Percentiles rank a stretch among this genome's conserved stretches.
phyloP scores from a whole-genome alignment of 2,888 invertebrate genomes.

The Microctonus brassicae region DNA sequence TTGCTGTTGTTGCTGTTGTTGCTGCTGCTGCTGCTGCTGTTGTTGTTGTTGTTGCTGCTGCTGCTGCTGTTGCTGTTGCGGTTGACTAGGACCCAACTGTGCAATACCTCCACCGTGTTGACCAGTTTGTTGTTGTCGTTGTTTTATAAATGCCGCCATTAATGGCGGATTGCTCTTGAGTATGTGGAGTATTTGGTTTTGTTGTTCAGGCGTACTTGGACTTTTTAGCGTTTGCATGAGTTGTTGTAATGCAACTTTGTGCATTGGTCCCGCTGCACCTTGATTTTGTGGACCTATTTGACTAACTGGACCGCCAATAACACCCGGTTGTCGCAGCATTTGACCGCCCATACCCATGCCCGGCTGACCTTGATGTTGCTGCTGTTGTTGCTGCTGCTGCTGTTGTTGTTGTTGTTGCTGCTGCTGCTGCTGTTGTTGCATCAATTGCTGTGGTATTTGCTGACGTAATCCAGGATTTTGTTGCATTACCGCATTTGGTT shows the following conservation, averaged over 20 bases:
- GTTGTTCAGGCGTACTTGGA: conserved; percentile 92
- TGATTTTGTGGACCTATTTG: conserved; percentile 71
- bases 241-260: conserved; percentile 79
- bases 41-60: conserved; percentile 67
- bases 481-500: conserved; percentile 67
- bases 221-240: conserved; percentile 91
- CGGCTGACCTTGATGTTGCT: conserved; percentile 66
- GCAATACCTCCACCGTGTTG: conserved; percentile 62
- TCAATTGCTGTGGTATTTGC: conserved; percentile 65
- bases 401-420: conserved; percentile 67
- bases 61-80: conserved; percentile 64
- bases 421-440: conserved; percentile 71
- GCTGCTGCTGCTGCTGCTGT: conserved; percentile 63
- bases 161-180: conserved; percentile 94
- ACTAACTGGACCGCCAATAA: conserved; percentile 63
- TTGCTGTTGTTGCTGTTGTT: no score
- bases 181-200: conserved; percentile 89
- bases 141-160: conserved; percentile 95
- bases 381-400: conserved; percentile 67
- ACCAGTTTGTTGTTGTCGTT: conserved; percentile 73
- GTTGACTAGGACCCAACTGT: conserved; percentile 63
- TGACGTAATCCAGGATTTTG: conserved; percentile 67
- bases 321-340: conserved; percentile 64
- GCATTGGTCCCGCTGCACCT: conserved; percentile 69
- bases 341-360: conserved; percentile 63